Evolutionary conservation across 2,797 vertebrate species (phyloP), one percentile per base, ranked within the genome.

Genomic region (Danio albolineatus): DNA sequence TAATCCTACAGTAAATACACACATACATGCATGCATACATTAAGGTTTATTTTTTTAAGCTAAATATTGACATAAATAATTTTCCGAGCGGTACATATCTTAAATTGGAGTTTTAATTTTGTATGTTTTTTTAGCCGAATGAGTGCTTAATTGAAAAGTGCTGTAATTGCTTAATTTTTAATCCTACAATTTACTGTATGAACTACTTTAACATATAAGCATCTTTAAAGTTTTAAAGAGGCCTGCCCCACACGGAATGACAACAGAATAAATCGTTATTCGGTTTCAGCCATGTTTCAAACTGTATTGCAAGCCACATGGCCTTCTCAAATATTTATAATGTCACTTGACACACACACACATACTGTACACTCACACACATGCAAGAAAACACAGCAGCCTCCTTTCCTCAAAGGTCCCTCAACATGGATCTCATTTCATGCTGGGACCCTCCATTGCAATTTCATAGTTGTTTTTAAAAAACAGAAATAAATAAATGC

Each of bases 271-370:
- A 65, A 36, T 39, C 13, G 5, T 36, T 44, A 16, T 66, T 66
- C 54, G 2, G 21, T 76, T 76, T 65, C 5, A 46, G 10, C 16
- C 10, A 66, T 56, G 16, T 57, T 46, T 67, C 21, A 72, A 51
- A 43, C 51, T 19, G 64, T 51, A 73, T 54, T 78, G 67, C 16
- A 46, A 66, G 54, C 53, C 69, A 53, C 76, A 71, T 71, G 56
- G 46, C 36, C 14, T 36, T 73, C 36, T 82, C 43, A 64, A 54
- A 73, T 44, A 72, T 72, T 60, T 78, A 43, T 59, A 78, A 74
- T 74, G 76, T 78, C 75, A 73, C 14, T 39, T 53, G 69, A 28
- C 60, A 36, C 53, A 51, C 19, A 80, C 16, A 36, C 21, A 19
- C 17, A 65, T 16, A 28, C 28, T 28, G 28, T 3, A 53, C 48